Evolutionary conservation across 2,113 vertebrate species (phyloP).

Genomic region (Hepsetus odoe): DNA sequence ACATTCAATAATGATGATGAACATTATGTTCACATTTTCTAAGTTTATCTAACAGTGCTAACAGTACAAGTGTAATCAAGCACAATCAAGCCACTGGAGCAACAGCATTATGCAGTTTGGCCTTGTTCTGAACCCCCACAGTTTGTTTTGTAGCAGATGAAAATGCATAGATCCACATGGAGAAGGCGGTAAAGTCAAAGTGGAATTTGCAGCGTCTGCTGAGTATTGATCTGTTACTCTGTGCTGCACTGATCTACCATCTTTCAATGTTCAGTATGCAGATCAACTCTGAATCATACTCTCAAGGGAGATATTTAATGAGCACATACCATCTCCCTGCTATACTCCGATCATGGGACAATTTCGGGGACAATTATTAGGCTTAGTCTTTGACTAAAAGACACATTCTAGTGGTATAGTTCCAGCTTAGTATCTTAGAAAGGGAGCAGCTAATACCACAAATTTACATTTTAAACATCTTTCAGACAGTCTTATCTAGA

Average conservation of each 20-base stretch:
- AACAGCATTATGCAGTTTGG: constrained; percentile 12
- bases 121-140: constrained; percentile 9
- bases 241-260: constrained; percentile 21
- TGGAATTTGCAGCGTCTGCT: constrained; percentile 37
- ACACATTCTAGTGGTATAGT: not conserved
- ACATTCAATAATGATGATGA: not conserved
- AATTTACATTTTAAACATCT: too few relatives aligned
- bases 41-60: not conserved
- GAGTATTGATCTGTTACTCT: constrained; percentile 44
- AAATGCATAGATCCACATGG: constrained; percentile 11
- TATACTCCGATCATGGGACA: not conserved
- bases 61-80: not conserved
- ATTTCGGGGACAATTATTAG: not conserved
- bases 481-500: too few relatives aligned
- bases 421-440: too few relatives aligned
- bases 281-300: constrained; percentile 26
- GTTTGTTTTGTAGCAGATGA: constrained; percentile 23
- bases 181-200: constrained; percentile 38
- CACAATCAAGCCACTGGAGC: not conserved
- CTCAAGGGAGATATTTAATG: constrained; percentile 31
- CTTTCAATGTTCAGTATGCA: constrained; percentile 32
- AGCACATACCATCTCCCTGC: constrained; percentile 5
- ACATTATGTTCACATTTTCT: not conserved
- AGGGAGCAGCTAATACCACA: too few relatives aligned
- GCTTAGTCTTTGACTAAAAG: not conserved